These are phyloP conservation scores for Chymomyza caudatula DNA, from an alignment of 2,888 invertebrate genomes.

Conservation along the genomic window DNA sequence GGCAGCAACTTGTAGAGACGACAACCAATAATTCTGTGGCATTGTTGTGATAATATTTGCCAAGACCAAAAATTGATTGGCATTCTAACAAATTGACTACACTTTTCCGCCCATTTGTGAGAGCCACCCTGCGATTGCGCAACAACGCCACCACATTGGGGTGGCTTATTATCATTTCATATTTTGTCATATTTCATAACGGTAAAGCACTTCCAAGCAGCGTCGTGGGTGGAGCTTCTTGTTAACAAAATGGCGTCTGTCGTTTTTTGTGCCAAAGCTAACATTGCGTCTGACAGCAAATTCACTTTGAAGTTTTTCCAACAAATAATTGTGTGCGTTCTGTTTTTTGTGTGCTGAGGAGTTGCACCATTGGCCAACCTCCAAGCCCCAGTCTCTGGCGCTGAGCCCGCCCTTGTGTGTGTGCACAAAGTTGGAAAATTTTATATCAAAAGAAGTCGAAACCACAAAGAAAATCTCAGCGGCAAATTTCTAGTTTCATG, in stretches of 20 bases:
- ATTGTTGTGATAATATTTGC: conserved; percentile 70
- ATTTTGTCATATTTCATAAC: conserved; percentile 69
- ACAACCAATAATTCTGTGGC: conserved; percentile 64
- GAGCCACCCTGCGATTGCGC: conserved; percentile 47
- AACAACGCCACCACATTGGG: conserved; percentile 11
- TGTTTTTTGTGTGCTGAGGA: background rate
- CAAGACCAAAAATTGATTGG: conserved; percentile 41
- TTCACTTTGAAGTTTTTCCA: background rate
- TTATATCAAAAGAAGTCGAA: conserved; percentile 72
- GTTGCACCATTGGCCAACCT: conserved; percentile 11
- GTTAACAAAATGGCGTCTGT: conserved; percentile 49
- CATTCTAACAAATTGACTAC: conserved; percentile 35
- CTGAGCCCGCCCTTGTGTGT: conserved; percentile 19
- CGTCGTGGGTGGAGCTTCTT: conserved; percentile 15
- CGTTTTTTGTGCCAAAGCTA: background rate
- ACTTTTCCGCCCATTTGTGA: conserved; percentile 11
- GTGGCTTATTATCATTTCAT: conserved; percentile 56
- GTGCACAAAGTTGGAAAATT: conserved; percentile 38
- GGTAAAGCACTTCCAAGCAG: conserved; percentile 33
- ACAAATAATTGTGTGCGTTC: background rate
- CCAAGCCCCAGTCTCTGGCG: conserved; percentile 21
- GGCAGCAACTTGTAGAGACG: conserved; percentile 23
- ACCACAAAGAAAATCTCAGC: conserved; percentile 74
- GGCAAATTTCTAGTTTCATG: conserved; percentile 52
- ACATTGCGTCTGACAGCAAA: background rate